These are phyloP conservation scores for Ochlodes sylvanus DNA, from an alignment of 2,888 invertebrate species.

Conservation along the genomic window DNA sequence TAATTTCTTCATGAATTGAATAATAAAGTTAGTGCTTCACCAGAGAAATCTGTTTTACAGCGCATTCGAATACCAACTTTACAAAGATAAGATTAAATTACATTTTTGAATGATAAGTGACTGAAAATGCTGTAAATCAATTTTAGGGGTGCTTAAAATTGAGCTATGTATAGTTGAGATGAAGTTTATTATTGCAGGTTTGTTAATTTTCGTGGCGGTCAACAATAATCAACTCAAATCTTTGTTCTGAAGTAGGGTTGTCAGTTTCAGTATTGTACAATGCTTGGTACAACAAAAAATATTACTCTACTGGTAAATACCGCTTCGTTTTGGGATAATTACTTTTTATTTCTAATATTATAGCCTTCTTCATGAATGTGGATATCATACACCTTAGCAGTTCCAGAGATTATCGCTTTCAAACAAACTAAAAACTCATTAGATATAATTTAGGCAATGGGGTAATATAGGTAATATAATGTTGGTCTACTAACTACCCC, in stretches of 20 bases:
- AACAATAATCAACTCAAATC: constrained; percentile 48
- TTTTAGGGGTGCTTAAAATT: background rate
- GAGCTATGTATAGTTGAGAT: background rate
- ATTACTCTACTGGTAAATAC: too few species aligned
- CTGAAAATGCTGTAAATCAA: background rate
- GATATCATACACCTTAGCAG: too few species aligned
- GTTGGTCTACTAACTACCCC: too few species aligned
- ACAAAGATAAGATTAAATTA: background rate
- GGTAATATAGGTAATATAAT: too few species aligned
- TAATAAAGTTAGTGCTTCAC: constrained; percentile 35
- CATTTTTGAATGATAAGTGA: background rate
- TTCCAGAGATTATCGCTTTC: too few species aligned
- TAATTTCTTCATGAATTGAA: constrained; percentile 44
- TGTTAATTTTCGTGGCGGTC: background rate
- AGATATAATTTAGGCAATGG: too few species aligned
- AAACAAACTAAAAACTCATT: too few species aligned
- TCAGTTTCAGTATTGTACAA: background rate
- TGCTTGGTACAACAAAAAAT: too few species aligned
- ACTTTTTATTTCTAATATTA: too few species aligned
- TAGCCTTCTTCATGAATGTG: too few species aligned
- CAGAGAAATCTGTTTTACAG: background rate
- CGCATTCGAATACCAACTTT: background rate
- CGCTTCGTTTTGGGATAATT: too few species aligned
- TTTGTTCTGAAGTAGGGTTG: constrained; percentile 49
- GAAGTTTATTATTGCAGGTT: constrained; percentile 13